Evolutionary conservation across 2,888 invertebrate genomes (phyloP), one percentile per base, ranked within the genome.

Genomic region (Barypeithes pellucidus): DNA sequence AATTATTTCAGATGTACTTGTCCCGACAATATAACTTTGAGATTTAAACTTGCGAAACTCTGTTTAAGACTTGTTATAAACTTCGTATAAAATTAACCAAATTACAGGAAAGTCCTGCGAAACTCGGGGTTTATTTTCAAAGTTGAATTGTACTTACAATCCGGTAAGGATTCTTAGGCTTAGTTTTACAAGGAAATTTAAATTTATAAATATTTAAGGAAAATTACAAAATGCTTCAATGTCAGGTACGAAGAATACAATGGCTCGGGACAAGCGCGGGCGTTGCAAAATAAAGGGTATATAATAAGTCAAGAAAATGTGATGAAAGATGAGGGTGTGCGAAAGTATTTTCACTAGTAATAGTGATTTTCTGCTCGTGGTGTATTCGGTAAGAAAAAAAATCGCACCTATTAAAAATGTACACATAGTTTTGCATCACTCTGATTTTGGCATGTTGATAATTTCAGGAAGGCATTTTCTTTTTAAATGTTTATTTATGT

Each of bases 1-100:
- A 45, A 8, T 47, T 47, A 9, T 12, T 47, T 47, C 11, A 11
- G 22, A n/a, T 3, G 22, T 22, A 22, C 22, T 24, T 52, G n/a
- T 47, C 20, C 11, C 8, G 22, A 11, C 22, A 18, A 20, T 20
- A 3, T 47, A 18, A 22, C 24, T 24, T 52, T 52, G 3, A 7
- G 12, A 24, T 24, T n/a, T 52, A 52, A 52, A 52, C n/a, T 52
- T 52, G 29, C 1, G 29, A 14, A 14, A 29, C 29, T 52, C 14
- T 0, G 29, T 11, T 29, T 7, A 52, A 52, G 7, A 29, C 52
- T 29, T 52, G 14, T 29, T 52, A 52, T n/a, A 52, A 52, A 52
- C 29, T 52, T 52, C 7, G 20, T 52, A 29, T 29, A 52, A 52
- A 52, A 29, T 52, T 52, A 52, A 52, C 52, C 8, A 29, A 52